Conservation (phyloP, 2,113 vertebrate genomes). For the Orthonyx spaldingii region DNA sequence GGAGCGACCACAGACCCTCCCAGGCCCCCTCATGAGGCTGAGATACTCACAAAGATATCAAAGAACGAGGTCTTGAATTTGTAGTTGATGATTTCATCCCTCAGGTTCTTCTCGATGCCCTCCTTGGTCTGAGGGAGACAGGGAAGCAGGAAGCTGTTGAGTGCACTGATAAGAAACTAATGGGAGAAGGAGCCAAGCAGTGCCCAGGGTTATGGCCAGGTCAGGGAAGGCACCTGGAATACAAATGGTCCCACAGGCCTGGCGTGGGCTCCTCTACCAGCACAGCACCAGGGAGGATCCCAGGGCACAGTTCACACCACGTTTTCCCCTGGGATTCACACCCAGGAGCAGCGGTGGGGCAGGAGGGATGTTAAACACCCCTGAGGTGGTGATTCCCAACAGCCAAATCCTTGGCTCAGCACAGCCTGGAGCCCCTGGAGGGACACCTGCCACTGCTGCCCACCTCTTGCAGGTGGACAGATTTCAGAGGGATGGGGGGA, state of each 20-base stretch:
- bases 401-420: neutral
- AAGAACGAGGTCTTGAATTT: slow-evolving; percentile 88
- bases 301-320: neutral
- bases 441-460: neutral
- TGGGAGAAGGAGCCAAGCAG: neutral
- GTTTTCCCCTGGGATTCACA: neutral
- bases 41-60: slow-evolving; percentile 92
- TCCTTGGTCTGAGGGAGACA: slow-evolving; percentile 75
- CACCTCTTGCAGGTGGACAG: neutral
- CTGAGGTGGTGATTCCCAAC: neutral
- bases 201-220: neutral
- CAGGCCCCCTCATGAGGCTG: too few relatives aligned
- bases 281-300: neutral
- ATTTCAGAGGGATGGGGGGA: neutral
- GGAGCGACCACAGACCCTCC: neutral
- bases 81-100: slow-evolving; percentile 83
- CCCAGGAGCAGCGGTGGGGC: fast-evolving
- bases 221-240: neutral
- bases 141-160: neutral
- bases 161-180: neutral
- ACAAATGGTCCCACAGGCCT: neutral
- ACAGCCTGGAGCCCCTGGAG: neutral
- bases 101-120: slow-evolving; percentile 80
- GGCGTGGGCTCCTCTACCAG: neutral
- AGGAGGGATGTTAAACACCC: neutral